Percentiles rank a stretch among this genome's conserved stretches.
phyloP scores from a whole-genome alignment of 2,888 invertebrate genomes.

The Dichetophora obliterata region DNA sequence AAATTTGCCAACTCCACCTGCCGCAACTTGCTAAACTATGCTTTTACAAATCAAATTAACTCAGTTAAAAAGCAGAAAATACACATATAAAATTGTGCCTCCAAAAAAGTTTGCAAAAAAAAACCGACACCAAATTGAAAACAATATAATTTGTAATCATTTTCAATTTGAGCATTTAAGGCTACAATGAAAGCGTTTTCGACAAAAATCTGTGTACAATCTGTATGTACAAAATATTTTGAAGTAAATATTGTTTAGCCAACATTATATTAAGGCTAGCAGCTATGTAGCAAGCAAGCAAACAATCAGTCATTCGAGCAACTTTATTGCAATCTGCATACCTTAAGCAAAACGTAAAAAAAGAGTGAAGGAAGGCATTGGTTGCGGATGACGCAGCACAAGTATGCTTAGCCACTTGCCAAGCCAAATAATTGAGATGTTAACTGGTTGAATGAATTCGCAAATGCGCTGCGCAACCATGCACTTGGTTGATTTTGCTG shows the following conservation, averaged over 20 bases:
- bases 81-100: not conserved
- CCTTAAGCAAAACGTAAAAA: not conserved
- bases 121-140: no score
- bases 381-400: not conserved
- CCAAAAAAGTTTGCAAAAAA: not conserved
- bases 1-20: no score
- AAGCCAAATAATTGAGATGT: conserved; percentile 35
- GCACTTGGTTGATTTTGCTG: conserved; percentile 3
- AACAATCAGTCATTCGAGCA: no score
- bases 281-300: conserved; percentile 8
- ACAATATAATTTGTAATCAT: not conserved
- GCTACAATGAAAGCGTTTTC: not conserved
- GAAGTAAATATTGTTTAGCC: not conserved
- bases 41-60: not conserved
- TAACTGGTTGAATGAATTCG: conserved; percentile 22
- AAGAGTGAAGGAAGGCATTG: not conserved
- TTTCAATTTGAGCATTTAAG: not conserved
- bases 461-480: conserved; percentile 7
- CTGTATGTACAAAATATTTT: not conserved
- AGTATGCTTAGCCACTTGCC: not conserved
- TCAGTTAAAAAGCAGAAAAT: conserved; percentile 14
- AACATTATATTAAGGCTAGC: not conserved
- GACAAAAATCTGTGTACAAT: not conserved
- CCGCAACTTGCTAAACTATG: no score
- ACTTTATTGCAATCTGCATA: conserved; percentile 15